Conservation (phyloP, 2,888 invertebrate species). For the Blera fallax region DNA sequence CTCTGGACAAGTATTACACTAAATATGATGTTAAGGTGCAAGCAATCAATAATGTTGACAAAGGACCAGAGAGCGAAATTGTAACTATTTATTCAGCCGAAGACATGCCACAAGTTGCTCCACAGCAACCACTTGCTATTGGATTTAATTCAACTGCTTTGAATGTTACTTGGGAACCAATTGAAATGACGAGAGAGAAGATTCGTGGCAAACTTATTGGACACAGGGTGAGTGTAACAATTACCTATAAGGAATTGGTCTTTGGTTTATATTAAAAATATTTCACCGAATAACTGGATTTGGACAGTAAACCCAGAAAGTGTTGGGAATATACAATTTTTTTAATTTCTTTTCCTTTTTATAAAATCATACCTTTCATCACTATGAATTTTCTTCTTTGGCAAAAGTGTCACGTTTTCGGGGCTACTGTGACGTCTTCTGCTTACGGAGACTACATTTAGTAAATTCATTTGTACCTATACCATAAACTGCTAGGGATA, state of each 20-base stretch:
- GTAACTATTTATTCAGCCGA: conserved; percentile 92
- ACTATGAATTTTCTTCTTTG: too few relatives aligned
- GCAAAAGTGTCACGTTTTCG: too few relatives aligned
- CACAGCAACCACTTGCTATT: conserved; percentile 89
- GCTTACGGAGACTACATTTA: too few relatives aligned
- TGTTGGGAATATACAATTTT: too few relatives aligned
- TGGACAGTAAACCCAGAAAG: not conserved
- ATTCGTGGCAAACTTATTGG: conserved; percentile 95
- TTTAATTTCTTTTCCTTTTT: too few relatives aligned
- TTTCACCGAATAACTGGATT: not conserved
- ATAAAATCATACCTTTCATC: too few relatives aligned
- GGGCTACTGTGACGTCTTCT: too few relatives aligned
- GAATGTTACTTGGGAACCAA: conserved; percentile 94
- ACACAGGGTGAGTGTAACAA: conserved; percentile 86
- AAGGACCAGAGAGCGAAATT: conserved; percentile 90
- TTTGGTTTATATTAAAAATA: not conserved
- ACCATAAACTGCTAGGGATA: too few relatives aligned
- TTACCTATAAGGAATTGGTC: not conserved
- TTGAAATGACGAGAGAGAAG: conserved; percentile 91
- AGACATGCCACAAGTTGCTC: conserved; percentile 95
- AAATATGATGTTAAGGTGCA: conserved; percentile 93
- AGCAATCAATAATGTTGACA: conserved; percentile 90
- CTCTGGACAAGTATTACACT: conserved; percentile 89
- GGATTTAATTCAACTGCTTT: conserved; percentile 96
- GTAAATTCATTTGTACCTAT: too few relatives aligned